Conservation (phyloP, 2,797 vertebrate genomes). For the Catostomus latipinnis region DNA sequence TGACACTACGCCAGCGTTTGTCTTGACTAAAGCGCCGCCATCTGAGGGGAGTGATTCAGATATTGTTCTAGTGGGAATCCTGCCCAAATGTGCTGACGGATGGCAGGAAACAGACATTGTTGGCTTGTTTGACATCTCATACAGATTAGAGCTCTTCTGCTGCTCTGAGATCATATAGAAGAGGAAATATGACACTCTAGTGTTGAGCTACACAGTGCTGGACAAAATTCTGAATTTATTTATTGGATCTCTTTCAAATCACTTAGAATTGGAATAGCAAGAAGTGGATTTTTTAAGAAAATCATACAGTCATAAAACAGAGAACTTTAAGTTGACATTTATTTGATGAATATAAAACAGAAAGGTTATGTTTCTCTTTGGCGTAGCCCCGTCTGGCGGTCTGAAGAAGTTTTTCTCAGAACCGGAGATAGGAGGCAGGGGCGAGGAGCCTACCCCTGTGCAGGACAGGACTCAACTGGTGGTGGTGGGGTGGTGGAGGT, state of each 20-base stretch:
- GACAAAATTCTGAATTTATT: background rate
- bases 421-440: too few relatives aligned
- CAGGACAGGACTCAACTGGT: too few relatives aligned
- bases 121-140: background rate
- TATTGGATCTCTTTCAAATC: background rate
- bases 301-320: too few relatives aligned
- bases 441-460: too few relatives aligned
- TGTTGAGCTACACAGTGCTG: background rate
- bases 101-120: background rate
- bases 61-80: constrained; percentile 62
- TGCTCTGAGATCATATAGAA: background rate
- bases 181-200: background rate
- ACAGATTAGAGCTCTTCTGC: background rate
- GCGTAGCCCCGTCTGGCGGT: too few relatives aligned
- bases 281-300: too few relatives aligned
- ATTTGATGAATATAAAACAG: too few relatives aligned
- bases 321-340: too few relatives aligned
- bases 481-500: too few relatives aligned
- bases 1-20: constrained; percentile 65
- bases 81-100: constrained; percentile 15
- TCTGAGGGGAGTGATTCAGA: constrained; percentile 60
- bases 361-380: too few relatives aligned
- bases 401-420: too few relatives aligned
- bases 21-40: constrained; percentile 68
- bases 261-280: background rate